Base-by-base conservation (phyloP, 2,888 invertebrate genomes). In the Keiferia lycopersicella region DNA sequence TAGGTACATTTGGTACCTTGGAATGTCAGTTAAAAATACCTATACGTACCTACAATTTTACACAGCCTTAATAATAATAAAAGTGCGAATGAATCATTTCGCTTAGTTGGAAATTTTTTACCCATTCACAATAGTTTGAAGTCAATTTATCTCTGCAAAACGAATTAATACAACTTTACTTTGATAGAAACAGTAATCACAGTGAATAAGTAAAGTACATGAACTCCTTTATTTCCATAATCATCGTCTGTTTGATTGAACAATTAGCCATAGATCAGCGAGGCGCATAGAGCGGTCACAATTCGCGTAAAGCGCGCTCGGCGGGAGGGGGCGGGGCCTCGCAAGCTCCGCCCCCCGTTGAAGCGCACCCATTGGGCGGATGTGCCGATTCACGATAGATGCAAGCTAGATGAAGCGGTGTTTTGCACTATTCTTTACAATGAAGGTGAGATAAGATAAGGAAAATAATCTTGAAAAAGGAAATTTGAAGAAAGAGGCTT, bases 361-460 rank as follows among this genome's bases (percentile, higher is more conserved):
- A 81, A 79, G 86, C 87, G 82, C 86, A 84, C 83, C 80, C 85
- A 83, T 79, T 84, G 87, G 88, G 86, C 86, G 82, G 83, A 69
- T 75, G 68, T 73, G 68, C 64, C 68, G 70, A 67, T 67, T 64
- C 66, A 67, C 61, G 64, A 64, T 59, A 64, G 61, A 65, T 64
- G 56, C 56, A 56, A 56, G 56, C 30, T 56, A 56, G 56, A 26
- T 56, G 56, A 56, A 34, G n/a, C 14, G 14, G n/a, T n/a, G 8
- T 30, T 56, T 56, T 56, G 41, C 59, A 18, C 10, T 59, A 39
- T 59, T 18, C 22, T 22, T 39, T 41, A 22, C 20, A 20, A 26
- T 20, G 3, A 53, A 1, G 14, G 22, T 22, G 2, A 53, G 26
- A 30, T 34, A 34, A 20, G 57, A 34, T 34, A 34, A 34, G 10